Evolutionary conservation across 1,140 invertebrate species (phyloP), one percentile per base, ranked within the genome.

Genomic region (Aphidius gifuensis): DNA sequence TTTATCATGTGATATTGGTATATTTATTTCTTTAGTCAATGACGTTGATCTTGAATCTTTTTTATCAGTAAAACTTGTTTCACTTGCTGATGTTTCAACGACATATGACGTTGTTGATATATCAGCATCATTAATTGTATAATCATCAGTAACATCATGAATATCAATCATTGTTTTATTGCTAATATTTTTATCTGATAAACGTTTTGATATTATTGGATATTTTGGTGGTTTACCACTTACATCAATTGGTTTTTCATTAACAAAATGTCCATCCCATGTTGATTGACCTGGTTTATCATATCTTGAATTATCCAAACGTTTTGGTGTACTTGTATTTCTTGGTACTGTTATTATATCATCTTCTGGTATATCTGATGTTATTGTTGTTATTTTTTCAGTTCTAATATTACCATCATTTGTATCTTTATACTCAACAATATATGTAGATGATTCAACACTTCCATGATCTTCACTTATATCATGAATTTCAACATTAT

Each of bases 181-280:
- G 21, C n/a, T 38, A 7, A 61, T 21, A 6, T 38, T 51, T 48
- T 61, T 32, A 40, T 5, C 32, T 3, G 58, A 42, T 4, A 46
- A 53, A 39, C 64, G 68, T 2, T 44, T 56, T 6, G 58, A 23
- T 7, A 46, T 47, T 49, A 40, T 16, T 7, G 45, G 16, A 11
- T 46, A 39, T 11, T 60, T 38, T 6, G n/a, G 7, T 9, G 46
- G 5, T 6, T n/a, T 44, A 16, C 42, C 51, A 16, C 53, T 47
- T 11, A 56, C 44, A 23, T 60, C 38, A 7, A 50, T 58, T n/a
- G 77, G 62, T 62, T 80, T 79, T 68, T 83, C 82, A 9, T 68
- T 61, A 7, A 82, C 68, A 48, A 84, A 83, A 56, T 77, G 81
- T 0, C 83, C 83, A 50, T 84, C 83, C 82, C 82, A 84, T 5